Evolutionary conservation across 2,888 invertebrate genomes (phyloP), one percentile per base, ranked within the genome.

Genomic region (Drosophila picticornis): DNA sequence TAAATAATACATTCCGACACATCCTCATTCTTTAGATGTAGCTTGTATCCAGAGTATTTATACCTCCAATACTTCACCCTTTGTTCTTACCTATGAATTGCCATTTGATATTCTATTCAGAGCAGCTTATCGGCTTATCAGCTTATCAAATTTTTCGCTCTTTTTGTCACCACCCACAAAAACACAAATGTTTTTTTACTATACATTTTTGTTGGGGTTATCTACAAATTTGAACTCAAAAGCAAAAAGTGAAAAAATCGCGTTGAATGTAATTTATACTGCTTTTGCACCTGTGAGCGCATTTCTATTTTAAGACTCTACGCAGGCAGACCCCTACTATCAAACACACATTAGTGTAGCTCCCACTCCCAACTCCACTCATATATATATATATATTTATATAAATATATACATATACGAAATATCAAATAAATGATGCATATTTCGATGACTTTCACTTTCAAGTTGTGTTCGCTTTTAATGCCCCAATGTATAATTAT

Each of bases 401-500:
- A 36, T 16, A 13, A 11, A 3, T 38, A 7, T 10, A 19, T 38
- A 0, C n/a, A 19, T 38, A 59, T 53, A 43, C 16, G 40, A 40
- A 58, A 32, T 29, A 46, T 22, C 3, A 31, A 55, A 43, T 62
- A 52, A 68, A 57, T 78, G 43, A 64, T 67, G 72, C 72, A 67
- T 78, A 75, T 72, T 75, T 75, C 57, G 67, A 79, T 79, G 72
- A 80, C 80, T 80, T 80, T 80, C 80, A 82, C 82, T 80, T 80
- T 77, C n/a, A 43, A 43, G 34, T 68, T 50, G 67, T 46, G 34
- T 11, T 19, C 34, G 27, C 56, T 32, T 64, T 62, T 61, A 59
- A 66, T 60, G 66, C 32, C 65, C 48, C 4, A 68, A 59, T 62
- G 46, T 64, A 64, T 83, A 80, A 83, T 77, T 65, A 86, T 81